Evolutionary conservation across 2,888 invertebrate genomes (phyloP).

Genomic region (Acleris cristana): DNA sequence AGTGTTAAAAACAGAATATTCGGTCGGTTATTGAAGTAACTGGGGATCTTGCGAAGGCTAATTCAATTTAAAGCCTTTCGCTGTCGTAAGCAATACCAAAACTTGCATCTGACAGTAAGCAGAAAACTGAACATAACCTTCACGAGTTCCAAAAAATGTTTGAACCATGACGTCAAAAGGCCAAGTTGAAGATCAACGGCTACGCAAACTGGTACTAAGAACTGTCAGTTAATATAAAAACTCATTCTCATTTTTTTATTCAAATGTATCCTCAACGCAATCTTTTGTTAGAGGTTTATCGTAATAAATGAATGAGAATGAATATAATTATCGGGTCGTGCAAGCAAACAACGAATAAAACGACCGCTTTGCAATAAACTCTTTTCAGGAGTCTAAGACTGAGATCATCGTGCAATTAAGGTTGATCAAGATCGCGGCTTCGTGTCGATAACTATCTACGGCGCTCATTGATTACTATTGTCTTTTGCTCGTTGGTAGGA

Average conservation of each 20-base stretch:
- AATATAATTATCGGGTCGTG: background rate
- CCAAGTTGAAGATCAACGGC: conserved; percentile 9
- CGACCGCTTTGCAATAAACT: conserved; percentile 5
- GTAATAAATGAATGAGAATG: background rate
- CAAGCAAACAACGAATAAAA: conserved; percentile 10
- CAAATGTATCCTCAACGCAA: background rate
- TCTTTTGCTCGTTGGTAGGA: conserved; percentile 49
- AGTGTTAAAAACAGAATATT: background rate
- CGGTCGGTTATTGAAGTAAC: background rate
- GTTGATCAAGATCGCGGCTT: conserved; percentile 41
- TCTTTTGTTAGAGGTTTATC: background rate
- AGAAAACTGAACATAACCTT: conserved; percentile 19
- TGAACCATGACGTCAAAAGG: conserved; percentile 27
- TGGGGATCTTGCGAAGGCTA: conserved; percentile 14
- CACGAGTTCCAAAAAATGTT: conserved; percentile 26
- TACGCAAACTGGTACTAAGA: conserved; percentile 22
- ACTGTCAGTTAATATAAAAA: conserved; percentile 3
- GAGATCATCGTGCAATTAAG: conserved; percentile 36
- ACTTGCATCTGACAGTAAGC: conserved; percentile 10
- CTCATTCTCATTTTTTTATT: background rate
- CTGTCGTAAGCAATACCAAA: conserved; percentile 5
- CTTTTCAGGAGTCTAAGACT: conserved; percentile 24
- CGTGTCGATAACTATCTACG: conserved; percentile 57
- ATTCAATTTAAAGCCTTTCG: conserved; percentile 11
- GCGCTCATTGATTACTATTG: conserved; percentile 57